phyloP scores from a whole-genome alignment of 2,113 vertebrate genomes.

The Mohoua ochrocephala region DNA sequence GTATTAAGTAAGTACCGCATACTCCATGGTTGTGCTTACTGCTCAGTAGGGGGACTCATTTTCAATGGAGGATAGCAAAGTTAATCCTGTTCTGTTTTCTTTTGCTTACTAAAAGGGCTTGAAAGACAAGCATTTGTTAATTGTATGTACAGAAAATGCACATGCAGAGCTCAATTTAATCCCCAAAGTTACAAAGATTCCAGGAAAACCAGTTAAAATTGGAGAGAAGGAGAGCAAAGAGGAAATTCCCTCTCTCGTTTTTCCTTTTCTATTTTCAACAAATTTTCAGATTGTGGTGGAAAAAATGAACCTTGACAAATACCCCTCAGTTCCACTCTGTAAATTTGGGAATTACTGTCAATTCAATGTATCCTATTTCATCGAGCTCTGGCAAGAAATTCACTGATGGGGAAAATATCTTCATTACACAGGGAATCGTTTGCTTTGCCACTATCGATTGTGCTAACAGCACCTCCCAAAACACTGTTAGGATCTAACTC shows the following conservation, averaged over 20 bases:
- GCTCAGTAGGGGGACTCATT: conserved; percentile 39
- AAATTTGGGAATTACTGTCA: neutral
- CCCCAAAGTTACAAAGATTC: neutral
- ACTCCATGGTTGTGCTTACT: conserved; percentile 2
- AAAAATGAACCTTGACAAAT: neutral
- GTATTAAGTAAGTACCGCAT: neutral
- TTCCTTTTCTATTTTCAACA: neutral
- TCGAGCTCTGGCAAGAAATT: neutral
- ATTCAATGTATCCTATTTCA: neutral
- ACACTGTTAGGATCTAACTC: neutral
- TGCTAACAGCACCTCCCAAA: neutral
- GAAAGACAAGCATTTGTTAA: conserved; percentile 36
- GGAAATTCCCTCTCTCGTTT: neutral
- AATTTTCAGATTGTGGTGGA: neutral
- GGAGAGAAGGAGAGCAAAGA: neutral
- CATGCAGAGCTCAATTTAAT: neutral
- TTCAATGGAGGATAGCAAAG: conserved; percentile 30
- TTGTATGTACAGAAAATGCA: conserved; percentile 20
- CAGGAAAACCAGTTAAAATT: neutral
- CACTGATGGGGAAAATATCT: neutral
- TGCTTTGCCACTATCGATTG: neutral
- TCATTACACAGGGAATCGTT: neutral
- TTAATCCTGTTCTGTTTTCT: conserved; percentile 53
- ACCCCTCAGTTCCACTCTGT: neutral
- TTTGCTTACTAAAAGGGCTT: conserved; percentile 38